phyloP scores from a whole-genome alignment of 2,888 invertebrate genomes.

The Tachystola acroxantha region DNA sequence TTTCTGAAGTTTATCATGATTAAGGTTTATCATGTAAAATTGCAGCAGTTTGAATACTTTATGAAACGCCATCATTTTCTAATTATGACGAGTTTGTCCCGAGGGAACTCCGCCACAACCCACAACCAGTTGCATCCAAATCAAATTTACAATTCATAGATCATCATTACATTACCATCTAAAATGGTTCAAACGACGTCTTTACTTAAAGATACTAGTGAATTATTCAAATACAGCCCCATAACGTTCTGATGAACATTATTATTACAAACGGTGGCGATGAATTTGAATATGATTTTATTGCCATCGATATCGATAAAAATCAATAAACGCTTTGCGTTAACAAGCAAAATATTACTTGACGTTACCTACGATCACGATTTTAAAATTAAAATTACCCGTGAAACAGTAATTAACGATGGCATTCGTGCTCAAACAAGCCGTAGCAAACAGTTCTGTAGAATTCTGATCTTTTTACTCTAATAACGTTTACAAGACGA shows the following conservation, averaged over 20 bases:
- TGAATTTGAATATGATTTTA: slow-evolving; percentile 17
- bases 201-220: slow-evolving; percentile 20
- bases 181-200: slow-evolving; percentile 37
- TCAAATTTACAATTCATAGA: slow-evolving; percentile 42
- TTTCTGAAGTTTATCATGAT: slow-evolving; percentile 20
- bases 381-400: slow-evolving; percentile 32
- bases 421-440: slow-evolving; percentile 21
- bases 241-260: slow-evolving; percentile 16
- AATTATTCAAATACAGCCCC: slow-evolving; percentile 26
- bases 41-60: slow-evolving; percentile 24
- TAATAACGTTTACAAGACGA: slow-evolving; percentile 54
- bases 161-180: slow-evolving; percentile 43
- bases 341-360: slow-evolving; percentile 3
- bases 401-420: slow-evolving; percentile 39
- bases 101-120: slow-evolving; percentile 21
- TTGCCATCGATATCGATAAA: slow-evolving; percentile 17
- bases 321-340: slow-evolving; percentile 10
- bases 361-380: slow-evolving; percentile 12
- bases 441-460: slow-evolving; percentile 39
- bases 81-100: slow-evolving; percentile 19
- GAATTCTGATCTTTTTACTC: slow-evolving; percentile 43
- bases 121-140: slow-evolving; percentile 36
- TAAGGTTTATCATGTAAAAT: slow-evolving; percentile 56
- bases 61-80: slow-evolving; percentile 32
- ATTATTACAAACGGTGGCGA: slow-evolving; percentile 20